Percentiles rank a stretch among this genome's conserved stretches.
Conservation (phyloP, 1,140 invertebrate genomes). For the Trichoplusia ni region DNA sequence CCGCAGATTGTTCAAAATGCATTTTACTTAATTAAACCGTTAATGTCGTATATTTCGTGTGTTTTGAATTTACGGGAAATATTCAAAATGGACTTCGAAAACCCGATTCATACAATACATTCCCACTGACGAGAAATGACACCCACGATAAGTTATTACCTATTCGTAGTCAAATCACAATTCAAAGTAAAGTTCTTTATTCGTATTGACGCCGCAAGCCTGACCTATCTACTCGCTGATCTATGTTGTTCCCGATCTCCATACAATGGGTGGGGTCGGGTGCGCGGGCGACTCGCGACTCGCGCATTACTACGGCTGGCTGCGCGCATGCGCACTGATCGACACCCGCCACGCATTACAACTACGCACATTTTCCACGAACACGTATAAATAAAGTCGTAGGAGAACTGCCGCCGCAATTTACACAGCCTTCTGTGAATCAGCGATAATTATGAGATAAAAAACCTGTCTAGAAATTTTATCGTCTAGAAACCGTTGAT, state of each 20-base stretch:
- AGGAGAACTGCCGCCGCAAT: constrained; percentile 16
- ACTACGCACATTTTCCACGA: constrained; percentile 23
- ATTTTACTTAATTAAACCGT: no score
- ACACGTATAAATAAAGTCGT: constrained; percentile 28
- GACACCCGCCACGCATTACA: constrained; percentile 28
- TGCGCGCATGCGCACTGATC: constrained; percentile 7
- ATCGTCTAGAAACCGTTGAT: constrained; percentile 19
- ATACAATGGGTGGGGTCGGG: constrained; percentile 27
- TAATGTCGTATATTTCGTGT: no score
- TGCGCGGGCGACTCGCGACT: not conserved
- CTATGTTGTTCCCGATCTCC: constrained; percentile 29
- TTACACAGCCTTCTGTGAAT: constrained; percentile 25
- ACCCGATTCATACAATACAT: no score
- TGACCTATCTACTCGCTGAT: constrained; percentile 20
- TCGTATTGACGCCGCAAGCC: no score
- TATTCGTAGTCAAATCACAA: no score
- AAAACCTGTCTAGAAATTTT: constrained; percentile 9
- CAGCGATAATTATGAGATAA: constrained; percentile 22
- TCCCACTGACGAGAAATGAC: no score
- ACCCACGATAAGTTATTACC: no score
- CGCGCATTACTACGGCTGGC: constrained; percentile 28
- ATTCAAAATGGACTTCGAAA: no score
- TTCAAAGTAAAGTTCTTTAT: no score
- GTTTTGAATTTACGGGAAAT: no score
- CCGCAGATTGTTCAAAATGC: no score